Evolutionary conservation across 2,797 vertebrate genomes (phyloP).

Genomic region (Fistularia commersonii): DNA sequence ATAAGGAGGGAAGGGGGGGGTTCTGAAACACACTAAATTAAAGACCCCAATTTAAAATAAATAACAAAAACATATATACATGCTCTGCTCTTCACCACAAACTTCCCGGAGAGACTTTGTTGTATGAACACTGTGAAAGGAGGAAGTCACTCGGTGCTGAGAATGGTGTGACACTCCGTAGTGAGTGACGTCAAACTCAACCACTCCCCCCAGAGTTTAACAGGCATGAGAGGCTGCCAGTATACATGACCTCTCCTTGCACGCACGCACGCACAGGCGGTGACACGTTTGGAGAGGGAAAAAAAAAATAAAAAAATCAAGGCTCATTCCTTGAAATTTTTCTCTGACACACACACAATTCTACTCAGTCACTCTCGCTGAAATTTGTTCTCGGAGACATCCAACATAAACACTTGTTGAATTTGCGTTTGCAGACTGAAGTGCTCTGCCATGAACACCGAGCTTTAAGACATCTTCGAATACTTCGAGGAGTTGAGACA

Average conservation of each 20-base stretch:
- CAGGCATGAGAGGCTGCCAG: slow-evolving; percentile 12
- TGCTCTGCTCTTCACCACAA: slow-evolving; percentile 1
- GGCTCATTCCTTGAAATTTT: background rate
- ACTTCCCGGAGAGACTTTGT: slow-evolving; percentile 12
- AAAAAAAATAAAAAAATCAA: background rate
- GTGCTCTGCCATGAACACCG: too few species aligned
- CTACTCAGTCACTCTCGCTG: too few species aligned
- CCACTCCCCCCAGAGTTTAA: slow-evolving; percentile 61
- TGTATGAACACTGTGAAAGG: slow-evolving; percentile 35
- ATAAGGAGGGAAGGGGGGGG: too few species aligned
- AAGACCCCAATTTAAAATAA: background rate
- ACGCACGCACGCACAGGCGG: slow-evolving; percentile 24
- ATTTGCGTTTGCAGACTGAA: too few species aligned
- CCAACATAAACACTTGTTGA: too few species aligned
- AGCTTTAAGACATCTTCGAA: too few species aligned
- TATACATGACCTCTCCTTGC: too few species aligned
- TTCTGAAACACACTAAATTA: too few species aligned
- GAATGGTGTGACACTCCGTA: slow-evolving; percentile 73
- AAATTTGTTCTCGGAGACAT: too few species aligned
- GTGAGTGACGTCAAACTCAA: slow-evolving; percentile 62
- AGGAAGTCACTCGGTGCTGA: slow-evolving; percentile 61
- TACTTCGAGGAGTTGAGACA: too few species aligned
- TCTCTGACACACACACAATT: background rate
- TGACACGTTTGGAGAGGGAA: slow-evolving; percentile 20
- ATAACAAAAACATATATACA: background rate